Base-by-base conservation (phyloP, 2,797 vertebrate genomes). In the Heteromormyrus szaboi region DNA sequence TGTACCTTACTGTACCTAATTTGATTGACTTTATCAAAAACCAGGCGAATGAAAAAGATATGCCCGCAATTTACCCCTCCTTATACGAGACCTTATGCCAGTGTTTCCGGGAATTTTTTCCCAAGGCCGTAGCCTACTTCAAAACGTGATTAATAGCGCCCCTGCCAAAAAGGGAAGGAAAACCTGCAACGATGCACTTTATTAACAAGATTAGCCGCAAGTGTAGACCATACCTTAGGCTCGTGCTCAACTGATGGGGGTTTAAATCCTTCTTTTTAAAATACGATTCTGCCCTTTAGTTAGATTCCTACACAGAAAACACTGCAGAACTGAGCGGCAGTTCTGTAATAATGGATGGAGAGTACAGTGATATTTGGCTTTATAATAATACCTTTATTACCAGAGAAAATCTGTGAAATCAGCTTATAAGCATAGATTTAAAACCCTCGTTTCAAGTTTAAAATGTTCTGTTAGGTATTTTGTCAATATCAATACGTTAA, bases 111-210 rank as follows among this genome's bases (percentile, higher is more conserved):
- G 68, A 68, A 88, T 68, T 85, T 86, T 86, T 85, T 87, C 76
- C 86, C 62, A 88, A 88, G 76, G 48, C 86, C 56, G 29, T 50
- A 25, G 25, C 25, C 25, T 25, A 84, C 88, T 90, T 90, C 50
- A 48, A 59, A 88, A 84, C 86, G 56, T 50, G 89, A 92, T 90
- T 89, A 48, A 88, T 90, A 88, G 87, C 48, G 87, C 54, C 81
- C 29, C 46, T 90, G 89, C 76, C 88, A 90, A 85, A 87, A 65
- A n/a, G 7, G 50, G 19, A 41, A 5, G 17, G 19, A n/a, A 46
- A 79, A 37, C 50, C 54, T 50, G 46, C 81, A 51, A 19, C 14
- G 37, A 65, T 50, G 14, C 22, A 72, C 86, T 89, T 90, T 85
- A 91, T 89, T 89, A 90, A 65, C 85, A 72, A 51, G 53, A 89